phyloP scores from a whole-genome alignment of 2,888 invertebrate genomes.

The Cataglyphis albicans region DNA sequence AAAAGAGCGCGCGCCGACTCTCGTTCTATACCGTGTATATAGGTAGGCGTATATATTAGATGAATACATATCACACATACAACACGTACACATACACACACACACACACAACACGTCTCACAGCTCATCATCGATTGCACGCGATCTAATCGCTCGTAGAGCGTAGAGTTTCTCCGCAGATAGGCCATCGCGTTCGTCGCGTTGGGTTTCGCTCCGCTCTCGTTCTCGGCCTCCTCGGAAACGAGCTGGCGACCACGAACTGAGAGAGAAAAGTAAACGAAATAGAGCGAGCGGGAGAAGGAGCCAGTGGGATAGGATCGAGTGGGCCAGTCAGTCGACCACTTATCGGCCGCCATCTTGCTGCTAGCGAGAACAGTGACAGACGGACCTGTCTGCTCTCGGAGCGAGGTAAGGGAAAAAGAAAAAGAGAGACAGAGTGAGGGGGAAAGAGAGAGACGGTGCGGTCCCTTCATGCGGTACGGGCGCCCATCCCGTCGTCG shows the following conservation, averaged over 20 bases:
- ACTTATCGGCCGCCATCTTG: conserved; percentile 60
- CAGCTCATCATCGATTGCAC: conserved; percentile 41
- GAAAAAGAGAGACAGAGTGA: conserved; percentile 7
- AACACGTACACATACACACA: neutral
- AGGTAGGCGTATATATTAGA: neutral
- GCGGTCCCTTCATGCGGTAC: conserved; percentile 70
- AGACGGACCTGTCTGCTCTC: conserved; percentile 34
- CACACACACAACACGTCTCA: neutral
- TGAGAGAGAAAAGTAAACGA: neutral
- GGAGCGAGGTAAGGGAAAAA: neutral
- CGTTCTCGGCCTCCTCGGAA: neutral
- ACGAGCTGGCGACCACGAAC: neutral
- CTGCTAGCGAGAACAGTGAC: conserved; percentile 42
- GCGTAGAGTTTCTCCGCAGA: conserved; percentile 36
- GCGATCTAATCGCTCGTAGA: conserved; percentile 24
- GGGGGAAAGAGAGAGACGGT: conserved; percentile 45
- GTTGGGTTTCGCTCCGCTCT: conserved; percentile 1
- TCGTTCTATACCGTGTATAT: neutral
- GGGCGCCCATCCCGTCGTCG: conserved; percentile 64
- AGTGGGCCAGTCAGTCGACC: conserved; percentile 54
- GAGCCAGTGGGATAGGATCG: neutral
- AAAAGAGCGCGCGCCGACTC: neutral
- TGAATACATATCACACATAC: neutral
- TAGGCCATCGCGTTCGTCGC: conserved; percentile 27
- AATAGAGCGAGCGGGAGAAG: neutral